Conservation (phyloP, 2,888 invertebrate species). For the Strigamia maritima region DNA sequence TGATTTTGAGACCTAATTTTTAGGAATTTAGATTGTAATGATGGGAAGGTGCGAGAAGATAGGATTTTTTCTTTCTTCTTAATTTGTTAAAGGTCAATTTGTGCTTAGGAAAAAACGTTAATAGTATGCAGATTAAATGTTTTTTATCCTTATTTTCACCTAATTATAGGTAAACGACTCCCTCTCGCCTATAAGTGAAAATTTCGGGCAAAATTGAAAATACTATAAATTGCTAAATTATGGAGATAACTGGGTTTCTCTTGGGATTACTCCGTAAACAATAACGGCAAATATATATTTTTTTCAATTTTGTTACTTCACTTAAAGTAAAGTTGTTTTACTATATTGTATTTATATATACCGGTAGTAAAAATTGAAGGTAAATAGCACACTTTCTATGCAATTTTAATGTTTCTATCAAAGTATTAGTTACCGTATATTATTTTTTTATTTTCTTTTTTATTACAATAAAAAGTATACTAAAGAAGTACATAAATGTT, state of each 20-base stretch:
- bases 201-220: not conserved
- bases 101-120: not conserved
- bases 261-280: too few species aligned
- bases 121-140: too few species aligned
- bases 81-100: not conserved
- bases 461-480: not conserved
- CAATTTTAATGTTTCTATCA: not conserved
- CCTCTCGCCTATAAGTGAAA: not conserved
- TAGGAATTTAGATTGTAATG: not conserved
- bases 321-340: not conserved
- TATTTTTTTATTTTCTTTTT: not conserved
- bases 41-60: not conserved
- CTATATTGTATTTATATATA: not conserved
- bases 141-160: not conserved
- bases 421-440: not conserved
- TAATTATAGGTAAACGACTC: conserved; percentile 1
- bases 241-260: too few species aligned
- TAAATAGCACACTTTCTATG: not conserved
- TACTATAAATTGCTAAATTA: too few species aligned
- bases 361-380: not conserved
- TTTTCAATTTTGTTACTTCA: too few species aligned
- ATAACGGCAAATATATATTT: too few species aligned
- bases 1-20: too few species aligned
- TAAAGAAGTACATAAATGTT: not conserved
- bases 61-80: not conserved